These are phyloP conservation scores for Bucorvus abyssinicus DNA, from an alignment of 2,797 vertebrate species.

Conservation along the genomic window DNA sequence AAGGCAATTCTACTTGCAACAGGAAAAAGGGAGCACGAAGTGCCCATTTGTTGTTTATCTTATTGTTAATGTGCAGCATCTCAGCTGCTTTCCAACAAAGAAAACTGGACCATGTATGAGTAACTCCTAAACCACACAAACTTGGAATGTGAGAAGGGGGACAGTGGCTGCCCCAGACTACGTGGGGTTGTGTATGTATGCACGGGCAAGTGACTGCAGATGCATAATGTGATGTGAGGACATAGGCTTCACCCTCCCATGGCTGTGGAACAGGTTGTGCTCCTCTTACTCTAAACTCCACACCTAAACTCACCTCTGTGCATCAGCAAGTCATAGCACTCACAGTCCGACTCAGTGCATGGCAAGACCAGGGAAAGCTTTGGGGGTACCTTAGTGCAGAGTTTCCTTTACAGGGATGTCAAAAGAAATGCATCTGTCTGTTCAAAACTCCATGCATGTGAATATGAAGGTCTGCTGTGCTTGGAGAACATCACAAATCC, in stretches of 20 bases:
- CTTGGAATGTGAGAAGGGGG: background rate
- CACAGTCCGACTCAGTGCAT: too few species aligned
- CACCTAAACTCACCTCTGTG: background rate
- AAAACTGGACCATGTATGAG: background rate
- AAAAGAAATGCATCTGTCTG: background rate
- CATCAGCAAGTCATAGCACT: background rate
- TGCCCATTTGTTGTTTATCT: background rate
- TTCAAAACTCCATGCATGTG: background rate
- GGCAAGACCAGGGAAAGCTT: background rate
- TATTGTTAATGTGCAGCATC: background rate
- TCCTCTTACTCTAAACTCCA: background rate
- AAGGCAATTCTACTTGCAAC: background rate
- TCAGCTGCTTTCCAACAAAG: background rate
- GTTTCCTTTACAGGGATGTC: background rate
- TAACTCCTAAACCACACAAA: background rate
- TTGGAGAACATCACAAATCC: background rate
- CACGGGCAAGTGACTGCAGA: fast-evolving
- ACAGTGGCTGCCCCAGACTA: background rate
- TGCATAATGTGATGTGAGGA: background rate
- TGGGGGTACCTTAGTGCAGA: background rate
- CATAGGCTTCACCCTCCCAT: background rate
- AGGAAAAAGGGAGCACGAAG: background rate
- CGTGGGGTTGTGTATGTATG: too few species aligned
- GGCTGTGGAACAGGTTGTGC: background rate
- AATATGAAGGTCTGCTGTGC: background rate